Conservation (phyloP, 2,797 vertebrate genomes). For the Emys orbicularis region DNA sequence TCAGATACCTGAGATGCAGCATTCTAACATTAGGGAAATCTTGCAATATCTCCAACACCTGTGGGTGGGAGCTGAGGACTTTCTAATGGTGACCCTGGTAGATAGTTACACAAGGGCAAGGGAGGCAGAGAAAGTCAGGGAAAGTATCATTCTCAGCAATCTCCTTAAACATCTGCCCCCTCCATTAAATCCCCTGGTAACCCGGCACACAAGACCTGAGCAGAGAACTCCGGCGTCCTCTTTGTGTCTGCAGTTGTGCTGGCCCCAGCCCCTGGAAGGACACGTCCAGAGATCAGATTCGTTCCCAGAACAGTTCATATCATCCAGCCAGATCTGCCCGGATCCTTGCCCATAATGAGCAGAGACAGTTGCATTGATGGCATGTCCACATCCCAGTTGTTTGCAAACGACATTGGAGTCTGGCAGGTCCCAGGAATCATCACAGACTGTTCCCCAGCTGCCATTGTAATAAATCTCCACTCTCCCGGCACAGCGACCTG, state of each 20-base stretch:
- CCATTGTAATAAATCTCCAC: conserved; percentile 70
- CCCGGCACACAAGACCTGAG: conserved; percentile 61
- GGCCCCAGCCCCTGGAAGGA: conserved; percentile 38
- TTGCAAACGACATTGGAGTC: conserved; percentile 74
- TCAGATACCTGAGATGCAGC: no score
- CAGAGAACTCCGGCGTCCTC: conserved; percentile 79
- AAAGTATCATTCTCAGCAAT: fast-evolving
- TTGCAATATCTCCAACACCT: not conserved
- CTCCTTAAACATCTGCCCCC: fast-evolving
- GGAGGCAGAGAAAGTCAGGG: not conserved
- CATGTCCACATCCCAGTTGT: conserved; percentile 74
- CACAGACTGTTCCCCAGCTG: conserved; percentile 78
- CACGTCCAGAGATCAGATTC: conserved; percentile 74
- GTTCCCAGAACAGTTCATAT: conserved; percentile 57
- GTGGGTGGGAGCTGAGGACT: not conserved
- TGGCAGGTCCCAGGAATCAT: conserved; percentile 73
- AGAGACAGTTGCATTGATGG: conserved; percentile 17
- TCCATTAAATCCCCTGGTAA: not conserved
- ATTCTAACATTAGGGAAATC: no score
- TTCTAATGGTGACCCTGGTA: not conserved
- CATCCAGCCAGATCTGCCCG: conserved; percentile 73
- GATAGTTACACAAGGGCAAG: not conserved
- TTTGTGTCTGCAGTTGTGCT: conserved; percentile 72
- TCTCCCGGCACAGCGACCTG: conserved; percentile 68
- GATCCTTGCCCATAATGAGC: conserved; percentile 60